Percentiles rank a stretch among this genome's conserved stretches.
Conservation (phyloP, 2,888 invertebrate species). For the Ditula angustiorana region DNA sequence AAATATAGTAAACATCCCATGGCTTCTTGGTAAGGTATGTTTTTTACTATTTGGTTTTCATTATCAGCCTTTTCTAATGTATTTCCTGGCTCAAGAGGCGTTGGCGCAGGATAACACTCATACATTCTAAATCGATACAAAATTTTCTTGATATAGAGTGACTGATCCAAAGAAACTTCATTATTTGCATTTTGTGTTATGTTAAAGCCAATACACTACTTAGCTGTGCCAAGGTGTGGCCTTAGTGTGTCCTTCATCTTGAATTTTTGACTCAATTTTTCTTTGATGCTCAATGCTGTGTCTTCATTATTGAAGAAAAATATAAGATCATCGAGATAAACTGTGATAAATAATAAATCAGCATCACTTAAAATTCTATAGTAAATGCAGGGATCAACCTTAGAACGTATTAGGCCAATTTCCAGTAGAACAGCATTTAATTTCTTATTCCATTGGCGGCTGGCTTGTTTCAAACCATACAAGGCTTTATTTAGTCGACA, state of each 20-base stretch:
- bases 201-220: conserved; percentile 32
- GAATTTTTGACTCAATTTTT: conserved; percentile 42
- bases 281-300: conserved; percentile 26
- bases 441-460: conserved; percentile 36
- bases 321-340: not conserved
- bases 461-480: conserved; percentile 41
- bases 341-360: not conserved
- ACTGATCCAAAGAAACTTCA: conserved; percentile 38
- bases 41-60: conserved; percentile 4
- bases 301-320: conserved; percentile 14
- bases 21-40: conserved; percentile 35
- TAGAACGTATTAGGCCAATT: conserved; percentile 21
- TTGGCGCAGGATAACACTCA: conserved; percentile 43
- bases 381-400: conserved; percentile 27
- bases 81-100: conserved; percentile 30
- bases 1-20: conserved; percentile 39
- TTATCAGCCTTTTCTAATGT: conserved; percentile 11
- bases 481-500: conserved; percentile 41
- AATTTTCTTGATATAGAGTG: conserved; percentile 40
- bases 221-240: conserved; percentile 33
- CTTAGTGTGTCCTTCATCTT: conserved; percentile 46
- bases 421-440: conserved; percentile 18
- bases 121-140: conserved; percentile 39
- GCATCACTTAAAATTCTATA: not conserved
- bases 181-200: conserved; percentile 1